These are phyloP conservation scores for Ethmia dodecea DNA, from an alignment of 2,888 invertebrate genomes.

Conservation along the genomic window DNA sequence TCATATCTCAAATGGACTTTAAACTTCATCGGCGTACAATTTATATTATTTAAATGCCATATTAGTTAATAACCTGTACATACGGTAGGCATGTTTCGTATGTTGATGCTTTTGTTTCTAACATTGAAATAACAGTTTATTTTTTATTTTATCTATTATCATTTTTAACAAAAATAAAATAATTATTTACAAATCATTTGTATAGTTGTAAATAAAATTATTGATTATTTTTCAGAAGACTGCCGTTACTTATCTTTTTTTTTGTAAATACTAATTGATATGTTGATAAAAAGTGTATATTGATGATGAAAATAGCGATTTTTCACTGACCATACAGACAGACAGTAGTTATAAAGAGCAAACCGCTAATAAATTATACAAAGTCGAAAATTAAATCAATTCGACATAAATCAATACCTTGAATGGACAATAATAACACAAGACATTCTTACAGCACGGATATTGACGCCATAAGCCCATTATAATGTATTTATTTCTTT, in stretches of 20 bases:
- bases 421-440: slow-evolving; percentile 52
- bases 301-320: slow-evolving; percentile 63
- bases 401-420: slow-evolving; percentile 26
- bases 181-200: slow-evolving; percentile 63
- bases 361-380: too few species aligned
- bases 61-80: slow-evolving; percentile 68
- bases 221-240: slow-evolving; percentile 67
- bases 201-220: slow-evolving; percentile 56
- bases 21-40: slow-evolving; percentile 34
- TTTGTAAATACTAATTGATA: slow-evolving; percentile 44
- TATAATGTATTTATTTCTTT: slow-evolving; percentile 45
- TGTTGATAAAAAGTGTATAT: slow-evolving; percentile 38
- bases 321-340: slow-evolving; percentile 46
- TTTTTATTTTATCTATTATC: slow-evolving; percentile 38
- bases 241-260: slow-evolving; percentile 60
- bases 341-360: too few species aligned
- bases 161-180: slow-evolving; percentile 44
- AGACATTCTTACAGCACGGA: slow-evolving; percentile 65
- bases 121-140: slow-evolving; percentile 38
- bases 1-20: slow-evolving; percentile 8
- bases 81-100: slow-evolving; percentile 56
- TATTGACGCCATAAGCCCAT: slow-evolving; percentile 62
- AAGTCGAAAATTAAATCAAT: slow-evolving; percentile 28
- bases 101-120: slow-evolving; percentile 55
- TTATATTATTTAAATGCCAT: slow-evolving; percentile 67